These are phyloP conservation scores for Diplogasteroides magnus DNA, from an alignment of 1,140 invertebrate species.

Conservation along the genomic window DNA sequence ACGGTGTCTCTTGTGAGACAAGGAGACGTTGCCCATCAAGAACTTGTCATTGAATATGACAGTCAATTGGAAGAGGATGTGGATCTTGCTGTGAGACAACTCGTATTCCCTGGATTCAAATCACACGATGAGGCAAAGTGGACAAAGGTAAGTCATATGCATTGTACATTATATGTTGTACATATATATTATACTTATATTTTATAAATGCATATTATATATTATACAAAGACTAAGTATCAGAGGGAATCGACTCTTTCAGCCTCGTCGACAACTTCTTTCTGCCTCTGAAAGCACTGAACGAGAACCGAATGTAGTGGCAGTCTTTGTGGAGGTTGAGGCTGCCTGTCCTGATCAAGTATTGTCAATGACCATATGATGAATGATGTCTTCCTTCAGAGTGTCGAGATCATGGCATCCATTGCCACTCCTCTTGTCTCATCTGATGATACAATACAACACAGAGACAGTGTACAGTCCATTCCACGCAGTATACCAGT, in stretches of 20 bases:
- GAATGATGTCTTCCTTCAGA: background rate
- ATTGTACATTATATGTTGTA: too few species aligned
- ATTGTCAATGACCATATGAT: background rate
- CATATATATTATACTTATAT: too few species aligned
- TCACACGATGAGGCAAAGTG: background rate
- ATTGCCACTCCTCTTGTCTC: constrained; percentile 16
- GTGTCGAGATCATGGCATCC: constrained; percentile 23
- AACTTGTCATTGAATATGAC: constrained; percentile 30
- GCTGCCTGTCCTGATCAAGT: constrained; percentile 26
- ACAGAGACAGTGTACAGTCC: too few species aligned
- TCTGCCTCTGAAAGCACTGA: constrained; percentile 1
- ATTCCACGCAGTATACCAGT: background rate
- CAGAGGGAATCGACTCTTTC: background rate
- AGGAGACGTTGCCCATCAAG: constrained; percentile 20
- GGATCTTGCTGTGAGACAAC: constrained; percentile 7
- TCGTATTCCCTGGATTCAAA: background rate
- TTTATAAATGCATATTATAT: too few species aligned
- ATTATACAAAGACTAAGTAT: too few species aligned
- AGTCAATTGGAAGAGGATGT: constrained; percentile 21
- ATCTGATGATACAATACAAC: too few species aligned
- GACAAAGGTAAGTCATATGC: too few species aligned
- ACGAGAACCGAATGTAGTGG: constrained; percentile 18
- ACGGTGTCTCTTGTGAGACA: constrained; percentile 19
- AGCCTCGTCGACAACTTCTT: background rate
- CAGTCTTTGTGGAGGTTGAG: constrained; percentile 30